phyloP scores from a whole-genome alignment of 2,113 vertebrate genomes.

The Lepidothrix coronata region DNA sequence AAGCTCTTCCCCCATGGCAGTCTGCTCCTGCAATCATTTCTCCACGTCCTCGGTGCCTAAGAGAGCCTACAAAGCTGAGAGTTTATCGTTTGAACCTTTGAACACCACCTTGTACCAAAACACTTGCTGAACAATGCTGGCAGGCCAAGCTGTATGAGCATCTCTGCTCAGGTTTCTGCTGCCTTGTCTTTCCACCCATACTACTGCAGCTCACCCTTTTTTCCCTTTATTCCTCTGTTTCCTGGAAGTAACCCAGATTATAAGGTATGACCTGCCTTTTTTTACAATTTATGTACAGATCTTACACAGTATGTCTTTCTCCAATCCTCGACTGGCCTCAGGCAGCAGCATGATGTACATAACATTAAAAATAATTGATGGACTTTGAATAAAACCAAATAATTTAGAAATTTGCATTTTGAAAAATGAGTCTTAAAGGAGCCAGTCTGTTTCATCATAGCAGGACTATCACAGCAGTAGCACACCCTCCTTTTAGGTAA shows the following conservation, averaged over 20 bases:
- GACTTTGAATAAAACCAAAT: not conserved
- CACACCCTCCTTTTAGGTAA: not conserved
- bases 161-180: not conserved
- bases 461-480: not conserved
- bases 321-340: not conserved
- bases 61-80: not conserved
- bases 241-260: not conserved
- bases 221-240: not conserved
- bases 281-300: not conserved
- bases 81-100: not conserved
- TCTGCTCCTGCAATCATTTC: not conserved
- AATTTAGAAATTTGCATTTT: not conserved
- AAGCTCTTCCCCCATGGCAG: not conserved
- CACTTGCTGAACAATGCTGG: not conserved
- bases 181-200: not conserved
- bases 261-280: not conserved
- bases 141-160: not conserved
- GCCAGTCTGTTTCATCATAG: not conserved
- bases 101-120: not conserved
- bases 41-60: not conserved
- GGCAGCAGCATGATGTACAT: not conserved
- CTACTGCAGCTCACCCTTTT: not conserved
- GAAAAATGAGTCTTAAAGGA: not conserved
- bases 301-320: not conserved
- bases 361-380: not conserved